A percentile compares a stretch with the other conserved stretches of the same genome.
These are phyloP conservation scores for Diorhabda sublineata DNA, from an alignment of 1,140 invertebrate species.

Conservation along the genomic window DNA sequence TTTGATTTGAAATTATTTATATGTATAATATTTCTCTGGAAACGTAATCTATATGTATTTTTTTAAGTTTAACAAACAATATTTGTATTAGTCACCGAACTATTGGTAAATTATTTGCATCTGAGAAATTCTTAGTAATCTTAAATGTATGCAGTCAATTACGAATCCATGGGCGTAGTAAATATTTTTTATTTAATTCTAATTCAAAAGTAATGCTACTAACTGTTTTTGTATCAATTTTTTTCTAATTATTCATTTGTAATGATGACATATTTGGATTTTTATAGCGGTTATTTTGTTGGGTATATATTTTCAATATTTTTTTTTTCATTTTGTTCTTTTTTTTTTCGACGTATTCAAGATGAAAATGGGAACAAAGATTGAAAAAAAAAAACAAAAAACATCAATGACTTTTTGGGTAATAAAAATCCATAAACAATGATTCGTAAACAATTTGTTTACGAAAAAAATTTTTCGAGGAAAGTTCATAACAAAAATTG, in stretches of 20 bases:
- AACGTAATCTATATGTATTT: too few species aligned
- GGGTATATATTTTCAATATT: background rate
- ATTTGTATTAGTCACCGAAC: too few species aligned
- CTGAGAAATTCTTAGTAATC: background rate
- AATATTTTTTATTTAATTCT: constrained; percentile 13
- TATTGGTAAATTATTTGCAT: too few species aligned
- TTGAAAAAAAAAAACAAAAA: background rate
- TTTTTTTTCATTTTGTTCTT: background rate
- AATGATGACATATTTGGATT: background rate
- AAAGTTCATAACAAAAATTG: too few species aligned
- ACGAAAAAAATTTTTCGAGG: too few species aligned
- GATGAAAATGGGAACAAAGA: background rate
- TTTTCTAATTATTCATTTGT: background rate
- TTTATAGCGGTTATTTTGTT: background rate
- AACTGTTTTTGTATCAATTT: too few species aligned
- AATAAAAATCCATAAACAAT: too few species aligned
- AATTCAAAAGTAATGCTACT: constrained; percentile 10
- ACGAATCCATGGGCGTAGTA: constrained; percentile 28
- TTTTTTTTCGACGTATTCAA: background rate
- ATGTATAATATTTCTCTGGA: too few species aligned
- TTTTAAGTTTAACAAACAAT: too few species aligned
- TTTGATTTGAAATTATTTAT: too few species aligned
- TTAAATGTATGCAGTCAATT: constrained; percentile 13
- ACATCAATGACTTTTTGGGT: too few species aligned
- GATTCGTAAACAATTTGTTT: too few species aligned